Evolutionary conservation across 2,888 invertebrate species (phyloP), one percentile per base, ranked within the genome.

Genomic region (Ametastegia equiseti): DNA sequence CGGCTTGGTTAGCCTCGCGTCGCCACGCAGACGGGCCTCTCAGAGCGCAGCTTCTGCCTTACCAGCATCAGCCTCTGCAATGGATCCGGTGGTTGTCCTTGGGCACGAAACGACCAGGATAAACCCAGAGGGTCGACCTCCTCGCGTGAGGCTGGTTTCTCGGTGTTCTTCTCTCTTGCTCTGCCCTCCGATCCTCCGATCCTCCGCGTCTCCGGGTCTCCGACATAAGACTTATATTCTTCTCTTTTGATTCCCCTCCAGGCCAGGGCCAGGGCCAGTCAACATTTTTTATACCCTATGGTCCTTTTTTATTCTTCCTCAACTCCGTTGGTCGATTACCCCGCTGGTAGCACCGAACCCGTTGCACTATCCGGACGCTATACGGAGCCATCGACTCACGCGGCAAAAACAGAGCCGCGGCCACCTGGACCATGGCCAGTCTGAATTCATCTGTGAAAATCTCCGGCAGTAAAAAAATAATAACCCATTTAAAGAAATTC

Each of bases 71-170:
- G 54, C 50, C 54, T 75, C 78, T 60, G 57, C 42, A 42, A 42
- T 42, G 63, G 63, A 63, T 60, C 78, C 78, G 15, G 63, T 60
- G 60, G 57, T 78, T 78, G 78, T 78, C 78, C 78, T 60, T 78
- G 78, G 75, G 54, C 50, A 75, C 19, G 36, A 75, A 75, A 75
- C 71, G 71, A 71, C 71, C 71, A 71, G 71, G 71, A 71, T 71
- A 57, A 75, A 75, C 54, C 27, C 78, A 60, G 78, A 36, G 78
- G 60, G 78, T 78, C 57, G 63, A 63, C 42, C 60, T 71, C 50
- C 75, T 75, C 50, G 75, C 75, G 75, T 75, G 75, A 19, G 42
- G 45, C 42, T 42, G 2, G 57, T 15, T 65, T 15, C 36, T 65
- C 33, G 71, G 47, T 57, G 50, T 54, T 33, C 30, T 47, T 45